Conservation (phyloP, 2,888 invertebrate species). For the Marronus borbonicus region DNA sequence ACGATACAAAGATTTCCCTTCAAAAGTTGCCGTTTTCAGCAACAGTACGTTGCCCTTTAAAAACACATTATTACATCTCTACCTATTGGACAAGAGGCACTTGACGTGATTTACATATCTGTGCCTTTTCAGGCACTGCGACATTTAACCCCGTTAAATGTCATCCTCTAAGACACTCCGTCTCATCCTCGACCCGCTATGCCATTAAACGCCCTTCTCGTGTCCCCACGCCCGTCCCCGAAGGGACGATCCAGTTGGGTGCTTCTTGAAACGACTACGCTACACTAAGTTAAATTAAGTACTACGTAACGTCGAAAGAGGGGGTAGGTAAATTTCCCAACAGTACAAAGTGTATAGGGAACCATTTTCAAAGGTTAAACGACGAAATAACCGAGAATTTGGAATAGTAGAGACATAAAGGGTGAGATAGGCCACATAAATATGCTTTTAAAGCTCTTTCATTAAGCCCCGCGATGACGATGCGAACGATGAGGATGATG, state of each 20-base stretch:
- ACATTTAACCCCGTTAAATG: constrained; percentile 21
- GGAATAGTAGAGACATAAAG: not conserved
- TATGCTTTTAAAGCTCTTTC: constrained; percentile 33
- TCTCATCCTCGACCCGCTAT: not conserved
- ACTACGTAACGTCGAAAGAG: constrained; percentile 1
- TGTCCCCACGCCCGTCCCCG: not conserved
- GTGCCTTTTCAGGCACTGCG: constrained; percentile 4
- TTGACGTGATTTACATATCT: constrained; percentile 28
- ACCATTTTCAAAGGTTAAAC: not conserved
- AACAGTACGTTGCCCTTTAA: too few relatives aligned
- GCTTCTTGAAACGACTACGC: too few relatives aligned
- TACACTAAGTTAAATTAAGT: not conserved
- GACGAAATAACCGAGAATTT: constrained; percentile 25
- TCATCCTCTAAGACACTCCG: constrained; percentile 3
- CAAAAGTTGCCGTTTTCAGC: too few relatives aligned
- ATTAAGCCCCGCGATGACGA: constrained; percentile 6
- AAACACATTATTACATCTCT: too few relatives aligned
- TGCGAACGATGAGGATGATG: constrained; percentile 6
- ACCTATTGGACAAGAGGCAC: not conserved
- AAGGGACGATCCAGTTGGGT: too few relatives aligned
- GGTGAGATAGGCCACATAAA: constrained; percentile 12
- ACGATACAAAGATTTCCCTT: too few relatives aligned
- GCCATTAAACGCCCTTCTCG: not conserved
- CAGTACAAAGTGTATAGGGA: not conserved
- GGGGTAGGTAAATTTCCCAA: not conserved